Base-by-base conservation (phyloP, 2,797 vertebrate species). In the Anguilla marmorata region DNA sequence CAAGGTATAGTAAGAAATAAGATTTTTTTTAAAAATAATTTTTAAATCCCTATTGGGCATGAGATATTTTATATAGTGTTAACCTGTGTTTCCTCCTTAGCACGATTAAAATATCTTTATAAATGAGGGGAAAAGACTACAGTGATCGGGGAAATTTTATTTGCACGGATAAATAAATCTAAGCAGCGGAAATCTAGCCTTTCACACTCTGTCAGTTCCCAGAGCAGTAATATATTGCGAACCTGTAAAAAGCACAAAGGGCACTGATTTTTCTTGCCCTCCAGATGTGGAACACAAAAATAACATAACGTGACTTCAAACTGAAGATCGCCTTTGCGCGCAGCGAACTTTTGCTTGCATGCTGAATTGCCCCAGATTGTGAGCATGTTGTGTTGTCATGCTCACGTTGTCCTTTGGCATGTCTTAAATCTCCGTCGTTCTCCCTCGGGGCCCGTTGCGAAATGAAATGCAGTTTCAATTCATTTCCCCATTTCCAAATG, bases 241-340 rank as follows among this genome's bases (percentile, higher is more conserved):
- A 27, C 63, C 4, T 2, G 66, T 85, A 66, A 88, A 41, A 58
- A 84, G 74, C 56, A 50, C 45, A 76, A 50, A 87, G 86, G 56
- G n/a, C 41, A 72, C 30, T 30, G 76, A 79, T 86, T 85, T 90
- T 54, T 50, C 63, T 24, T 86, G 37, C 88, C 63, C 60, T 86
- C 52, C 48, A 87, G 88, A 88, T 83, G 72, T 86, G 33, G 84
- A 88, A 87, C n/a, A 50, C 11, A 37, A 56, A 84, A 85, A 27
- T 58, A 60, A 74, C 45, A 45, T 37, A 7, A 79, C 33, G 41
- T 14, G 80, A 56, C 56, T 87, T 63, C 41, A 60, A 82, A 88
- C 56, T 79, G 58, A 84, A 76, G n/a, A 83, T 63, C 21, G 12
- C 72, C 56, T 89, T 87, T 74, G 87, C 41, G 12, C 84, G 83